Percentiles rank a stretch among this genome's conserved stretches.
phyloP scores from a whole-genome alignment of 2,797 vertebrate genomes.

The Sciaenops ocellatus region DNA sequence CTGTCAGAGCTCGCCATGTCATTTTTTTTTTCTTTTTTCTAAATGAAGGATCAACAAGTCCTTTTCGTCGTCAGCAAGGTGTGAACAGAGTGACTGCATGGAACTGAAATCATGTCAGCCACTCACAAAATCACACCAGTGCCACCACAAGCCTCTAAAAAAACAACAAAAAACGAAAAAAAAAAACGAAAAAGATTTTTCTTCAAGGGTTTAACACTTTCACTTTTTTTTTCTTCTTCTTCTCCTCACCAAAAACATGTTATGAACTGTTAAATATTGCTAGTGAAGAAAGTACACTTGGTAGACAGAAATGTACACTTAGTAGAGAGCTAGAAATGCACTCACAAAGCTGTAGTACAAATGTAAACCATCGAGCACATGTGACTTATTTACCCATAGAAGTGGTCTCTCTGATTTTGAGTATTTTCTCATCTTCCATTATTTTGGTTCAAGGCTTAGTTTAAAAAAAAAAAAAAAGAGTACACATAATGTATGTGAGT shows the following conservation, averaged over 20 bases:
- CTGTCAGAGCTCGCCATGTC: slow-evolving; percentile 37
- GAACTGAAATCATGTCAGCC: slow-evolving; percentile 46
- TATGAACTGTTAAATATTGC: slow-evolving; percentile 68
- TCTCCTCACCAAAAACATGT: slow-evolving; percentile 68
- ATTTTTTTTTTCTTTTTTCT: slow-evolving; percentile 7
- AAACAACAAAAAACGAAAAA: slow-evolving; percentile 9
- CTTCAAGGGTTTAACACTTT: slow-evolving; percentile 53
- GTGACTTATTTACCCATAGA: slow-evolving; percentile 66
- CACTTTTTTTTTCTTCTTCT: neutral
- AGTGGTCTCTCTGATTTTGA: slow-evolving; percentile 53
- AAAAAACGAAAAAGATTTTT: slow-evolving; percentile 15
- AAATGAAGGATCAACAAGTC: slow-evolving; percentile 53
- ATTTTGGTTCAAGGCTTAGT: slow-evolving; percentile 54
- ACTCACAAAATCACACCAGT: slow-evolving; percentile 60
- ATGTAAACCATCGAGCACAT: slow-evolving; percentile 71
- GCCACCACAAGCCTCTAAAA: slow-evolving; percentile 64
- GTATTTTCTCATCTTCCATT: slow-evolving; percentile 50
- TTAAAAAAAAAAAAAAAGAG: slow-evolving; percentile 13
- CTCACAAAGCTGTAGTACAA: slow-evolving; percentile 72
- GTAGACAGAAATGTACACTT: slow-evolving; percentile 69
- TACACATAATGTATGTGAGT: slow-evolving; percentile 53
- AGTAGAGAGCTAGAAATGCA: slow-evolving; percentile 69
- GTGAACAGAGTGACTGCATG: slow-evolving; percentile 54
- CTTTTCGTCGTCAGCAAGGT: slow-evolving; percentile 41
- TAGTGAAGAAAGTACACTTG: slow-evolving; percentile 68